These are phyloP conservation scores for Sternotherus odoratus DNA, from an alignment of 2,797 vertebrate species.

Conservation along the genomic window DNA sequence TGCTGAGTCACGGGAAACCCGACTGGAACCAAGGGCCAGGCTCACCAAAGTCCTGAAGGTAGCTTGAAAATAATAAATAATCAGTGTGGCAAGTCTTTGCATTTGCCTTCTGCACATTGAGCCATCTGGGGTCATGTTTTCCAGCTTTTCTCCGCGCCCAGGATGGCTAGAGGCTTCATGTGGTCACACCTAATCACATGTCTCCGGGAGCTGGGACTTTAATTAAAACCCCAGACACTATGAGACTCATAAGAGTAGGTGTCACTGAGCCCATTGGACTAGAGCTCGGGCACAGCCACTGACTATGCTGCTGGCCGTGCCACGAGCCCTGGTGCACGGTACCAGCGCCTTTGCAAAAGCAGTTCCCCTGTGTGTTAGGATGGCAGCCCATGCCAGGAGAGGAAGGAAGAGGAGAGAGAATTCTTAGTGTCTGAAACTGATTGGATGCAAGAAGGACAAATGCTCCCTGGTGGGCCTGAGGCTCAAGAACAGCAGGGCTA, in stretches of 20 bases:
- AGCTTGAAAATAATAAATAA: neutral
- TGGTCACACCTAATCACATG: neutral
- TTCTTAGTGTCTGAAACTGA: conserved; percentile 86
- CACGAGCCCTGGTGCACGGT: fast-evolving
- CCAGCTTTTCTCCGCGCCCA: neutral
- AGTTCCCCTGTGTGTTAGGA: conserved; percentile 59
- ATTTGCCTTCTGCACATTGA: neutral
- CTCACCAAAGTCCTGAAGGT: fast-evolving
- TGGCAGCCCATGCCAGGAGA: conserved; percentile 75
- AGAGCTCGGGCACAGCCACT: neutral
- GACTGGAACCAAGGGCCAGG: neutral
- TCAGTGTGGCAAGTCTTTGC: neutral
- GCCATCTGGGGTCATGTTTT: neutral
- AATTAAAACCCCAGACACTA: neutral
- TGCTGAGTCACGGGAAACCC: neutral
- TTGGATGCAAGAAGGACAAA: conserved; percentile 72
- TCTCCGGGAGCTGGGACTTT: neutral
- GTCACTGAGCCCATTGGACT: neutral
- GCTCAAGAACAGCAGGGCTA: conserved; percentile 46
- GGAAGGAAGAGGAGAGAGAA: conserved; percentile 82
- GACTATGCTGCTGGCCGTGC: neutral
- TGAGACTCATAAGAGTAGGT: neutral
- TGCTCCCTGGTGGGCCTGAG: conserved; percentile 71
- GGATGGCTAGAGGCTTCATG: neutral
- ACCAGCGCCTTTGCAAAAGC: conserved; percentile 39